These are phyloP conservation scores for Brevimyrus niger DNA, from an alignment of 2,113 vertebrate species.

Conservation along the genomic window DNA sequence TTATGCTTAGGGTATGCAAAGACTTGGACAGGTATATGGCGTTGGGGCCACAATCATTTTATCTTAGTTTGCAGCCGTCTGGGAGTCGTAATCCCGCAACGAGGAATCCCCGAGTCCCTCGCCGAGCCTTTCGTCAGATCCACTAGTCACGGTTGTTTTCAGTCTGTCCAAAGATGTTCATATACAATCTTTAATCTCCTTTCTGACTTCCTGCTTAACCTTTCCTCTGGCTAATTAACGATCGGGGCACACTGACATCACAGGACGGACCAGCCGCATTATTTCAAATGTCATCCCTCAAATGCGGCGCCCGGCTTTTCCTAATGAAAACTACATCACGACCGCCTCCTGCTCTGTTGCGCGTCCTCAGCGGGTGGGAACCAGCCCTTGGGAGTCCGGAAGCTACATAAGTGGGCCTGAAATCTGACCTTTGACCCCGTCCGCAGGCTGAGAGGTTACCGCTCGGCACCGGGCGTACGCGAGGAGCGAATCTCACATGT, in stretches of 20 bases:
- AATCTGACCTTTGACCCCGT: background rate
- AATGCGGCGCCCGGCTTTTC: background rate
- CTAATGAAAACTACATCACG: background rate
- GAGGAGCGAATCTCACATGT: background rate
- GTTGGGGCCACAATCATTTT: background rate
- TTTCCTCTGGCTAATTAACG: background rate
- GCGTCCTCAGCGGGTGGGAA: background rate
- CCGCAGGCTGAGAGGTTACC: background rate
- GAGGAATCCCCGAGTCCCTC: background rate
- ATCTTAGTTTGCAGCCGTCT: background rate
- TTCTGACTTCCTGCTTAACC: background rate
- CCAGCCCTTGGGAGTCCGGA: background rate
- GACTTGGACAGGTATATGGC: background rate
- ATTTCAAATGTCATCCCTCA: background rate
- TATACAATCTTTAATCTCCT: background rate
- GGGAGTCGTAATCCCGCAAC: background rate
- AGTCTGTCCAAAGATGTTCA: background rate
- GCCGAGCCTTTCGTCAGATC: background rate
- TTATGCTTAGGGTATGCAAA: background rate
- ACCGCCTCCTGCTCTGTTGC: background rate
- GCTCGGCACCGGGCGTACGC: background rate
- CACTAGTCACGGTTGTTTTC: background rate
- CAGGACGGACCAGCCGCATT: background rate
- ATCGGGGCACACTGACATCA: background rate
- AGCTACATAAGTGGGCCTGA: background rate